Evolutionary conservation across 2,888 invertebrate genomes (phyloP).

Genomic region (Mycalesis mineus): DNA sequence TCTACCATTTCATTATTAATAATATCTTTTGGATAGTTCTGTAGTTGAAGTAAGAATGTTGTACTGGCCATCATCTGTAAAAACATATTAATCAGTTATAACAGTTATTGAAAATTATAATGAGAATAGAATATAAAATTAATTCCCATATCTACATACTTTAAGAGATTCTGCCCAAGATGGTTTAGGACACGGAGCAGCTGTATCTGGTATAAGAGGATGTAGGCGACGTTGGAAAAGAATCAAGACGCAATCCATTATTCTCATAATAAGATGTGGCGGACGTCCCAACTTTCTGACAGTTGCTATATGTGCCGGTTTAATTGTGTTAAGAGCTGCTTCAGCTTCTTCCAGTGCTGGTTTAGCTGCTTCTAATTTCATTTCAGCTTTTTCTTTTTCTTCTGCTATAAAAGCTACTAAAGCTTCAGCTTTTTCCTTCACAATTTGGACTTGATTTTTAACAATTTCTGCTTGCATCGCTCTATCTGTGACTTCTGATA

Average conservation of each 20-base stretch:
- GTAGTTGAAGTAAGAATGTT: slow-evolving; percentile 92
- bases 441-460: slow-evolving; percentile 96
- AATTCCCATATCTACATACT: slow-evolving; percentile 54
- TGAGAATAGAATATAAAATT: background rate
- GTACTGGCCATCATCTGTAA: slow-evolving; percentile 95
- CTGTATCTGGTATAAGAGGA: slow-evolving; percentile 87
- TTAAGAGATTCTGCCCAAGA: slow-evolving; percentile 98
- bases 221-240: slow-evolving; percentile 94
- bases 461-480: slow-evolving; percentile 97
- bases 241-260: slow-evolving; percentile 97
- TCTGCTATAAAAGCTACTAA: slow-evolving; percentile 90
- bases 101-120: background rate
- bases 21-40: slow-evolving; percentile 97
- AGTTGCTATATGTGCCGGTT: slow-evolving; percentile 96
- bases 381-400: slow-evolving; percentile 94
- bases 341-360: slow-evolving; percentile 98
- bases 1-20: slow-evolving; percentile 99
- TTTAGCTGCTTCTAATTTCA: slow-evolving; percentile 95
- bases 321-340: slow-evolving; percentile 95
- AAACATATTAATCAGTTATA: background rate
- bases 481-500: slow-evolving; percentile 93
- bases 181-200: slow-evolving; percentile 92
- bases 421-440: slow-evolving; percentile 96
- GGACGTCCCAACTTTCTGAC: slow-evolving; percentile 96
- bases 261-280: slow-evolving; percentile 97